Evolutionary conservation across 2,113 vertebrate species (phyloP), one percentile per base, ranked within the genome.

Genomic region (Cettia cetti): DNA sequence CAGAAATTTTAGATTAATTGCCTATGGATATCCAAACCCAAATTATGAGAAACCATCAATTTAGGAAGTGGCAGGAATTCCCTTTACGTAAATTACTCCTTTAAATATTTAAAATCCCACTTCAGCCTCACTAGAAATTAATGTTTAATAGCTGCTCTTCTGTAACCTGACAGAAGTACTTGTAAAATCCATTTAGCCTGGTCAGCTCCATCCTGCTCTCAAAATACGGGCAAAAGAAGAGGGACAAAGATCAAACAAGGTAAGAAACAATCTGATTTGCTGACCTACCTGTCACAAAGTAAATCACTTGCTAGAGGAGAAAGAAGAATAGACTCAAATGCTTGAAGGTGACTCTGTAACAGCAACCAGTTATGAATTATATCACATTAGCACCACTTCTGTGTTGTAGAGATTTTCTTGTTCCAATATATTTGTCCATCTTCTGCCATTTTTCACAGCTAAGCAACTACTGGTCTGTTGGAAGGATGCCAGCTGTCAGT

Each of bases 141-240:
- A 96, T 90, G 52, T 94, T 97, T 95, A 91, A 96, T 96, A 93
- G 60, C 82, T 94, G 86, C 75, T 89, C 80, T 94, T 78, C 86
- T 61, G 31, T 71, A 95, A 92, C 52, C 60, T 42, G 44, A 82
- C 82, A 90, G 59, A 94, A 94, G 74, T 50, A 82, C 69, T 75
- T 82, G n/a, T 78, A 92, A 95, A 96, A 92, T 10, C 18, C 35
- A 31, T 65, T 90, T 81, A 75, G 39, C 44, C 37, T 30, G 35
- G 56, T 76, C 76, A 90, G 59, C 24, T 82, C 33, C n/a, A 79
- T 42, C 37, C 22, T 80, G 56, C 44, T 93, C 63, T 78, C 61
- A 56, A 82, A 94, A 74, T 20, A 37, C 3, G 15, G 61, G 30
- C 39, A 81, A 80, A 54, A 74, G 39, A 68, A 90, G 71, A 76